Conservation (phyloP, 2,113 vertebrate genomes). For the Austrofundulus limnaeus region DNA sequence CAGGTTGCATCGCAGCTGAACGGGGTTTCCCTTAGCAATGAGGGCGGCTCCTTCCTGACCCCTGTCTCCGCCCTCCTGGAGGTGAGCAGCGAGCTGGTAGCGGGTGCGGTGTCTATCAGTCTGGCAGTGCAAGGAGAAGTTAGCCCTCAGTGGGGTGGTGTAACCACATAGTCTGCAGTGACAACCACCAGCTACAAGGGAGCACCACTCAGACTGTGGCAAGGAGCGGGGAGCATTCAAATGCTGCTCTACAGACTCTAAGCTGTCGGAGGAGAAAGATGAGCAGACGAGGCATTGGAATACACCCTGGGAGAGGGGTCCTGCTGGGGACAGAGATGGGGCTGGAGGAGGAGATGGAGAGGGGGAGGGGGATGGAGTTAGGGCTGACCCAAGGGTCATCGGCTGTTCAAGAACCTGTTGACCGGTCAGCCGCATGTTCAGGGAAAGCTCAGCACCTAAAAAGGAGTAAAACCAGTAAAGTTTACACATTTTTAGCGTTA, state of each 20-base stretch:
- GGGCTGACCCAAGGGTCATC: slow-evolving; percentile 90
- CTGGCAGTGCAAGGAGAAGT: slow-evolving; percentile 91
- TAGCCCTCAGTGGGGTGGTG: slow-evolving; percentile 96
- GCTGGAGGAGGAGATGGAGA: slow-evolving; percentile 66
- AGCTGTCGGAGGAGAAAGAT: slow-evolving; percentile 92
- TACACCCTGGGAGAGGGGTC: slow-evolving; percentile 88
- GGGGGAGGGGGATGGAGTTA: slow-evolving; percentile 77
- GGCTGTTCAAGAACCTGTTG: slow-evolving; percentile 90
- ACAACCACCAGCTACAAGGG: slow-evolving; percentile 90
- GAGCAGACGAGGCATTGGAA: slow-evolving; percentile 97
- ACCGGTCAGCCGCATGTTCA: slow-evolving; percentile 89
- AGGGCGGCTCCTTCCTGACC: slow-evolving; percentile 87
- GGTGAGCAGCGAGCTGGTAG: slow-evolving; percentile 95
- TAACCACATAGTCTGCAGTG: slow-evolving; percentile 96
- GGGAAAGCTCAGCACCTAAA: slow-evolving; percentile 88
- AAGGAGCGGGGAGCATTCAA: slow-evolving; percentile 90
- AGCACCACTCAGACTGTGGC: slow-evolving; percentile 95
- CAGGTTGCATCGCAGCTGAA: slow-evolving; percentile 94
- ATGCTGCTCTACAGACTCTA: slow-evolving; percentile 93
- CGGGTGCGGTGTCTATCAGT: slow-evolving; percentile 88
- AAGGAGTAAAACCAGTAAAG: slow-evolving; percentile 9
- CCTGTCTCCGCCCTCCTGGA: slow-evolving; percentile 90
- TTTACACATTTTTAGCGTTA: background rate
- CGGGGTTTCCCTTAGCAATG: slow-evolving; percentile 92
- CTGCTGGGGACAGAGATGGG: slow-evolving; percentile 79